Conservation (phyloP, 2,888 invertebrate species). For the Epistrophe eligans region DNA sequence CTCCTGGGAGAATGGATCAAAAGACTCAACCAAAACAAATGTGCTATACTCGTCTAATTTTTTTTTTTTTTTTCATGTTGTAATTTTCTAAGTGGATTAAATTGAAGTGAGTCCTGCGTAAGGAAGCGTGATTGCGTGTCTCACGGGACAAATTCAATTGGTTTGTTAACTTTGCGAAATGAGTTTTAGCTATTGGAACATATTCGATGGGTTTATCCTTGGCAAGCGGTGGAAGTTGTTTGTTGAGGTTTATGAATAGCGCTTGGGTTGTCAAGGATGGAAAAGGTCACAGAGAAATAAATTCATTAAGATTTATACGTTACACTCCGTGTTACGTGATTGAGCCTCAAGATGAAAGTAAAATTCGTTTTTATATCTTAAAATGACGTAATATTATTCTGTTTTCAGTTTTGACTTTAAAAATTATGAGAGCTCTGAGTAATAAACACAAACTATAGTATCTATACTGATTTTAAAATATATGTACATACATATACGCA, state of each 20-base stretch:
- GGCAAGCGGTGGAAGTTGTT: conserved; percentile 31
- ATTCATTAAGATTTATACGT: not conserved
- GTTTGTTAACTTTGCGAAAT: conserved; percentile 74
- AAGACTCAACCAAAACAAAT: conserved; percentile 42
- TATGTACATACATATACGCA: too few relatives aligned
- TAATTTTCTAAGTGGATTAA: conserved; percentile 76
- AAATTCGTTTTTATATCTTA: not conserved
- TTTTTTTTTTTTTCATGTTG: conserved; percentile 47
- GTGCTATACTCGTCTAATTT: conserved; percentile 36
- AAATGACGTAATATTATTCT: not conserved
- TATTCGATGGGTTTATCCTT: conserved; percentile 16
- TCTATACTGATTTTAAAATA: too few relatives aligned
- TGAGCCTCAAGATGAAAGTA: not conserved
- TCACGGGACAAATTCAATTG: conserved; percentile 74
- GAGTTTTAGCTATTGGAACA: conserved; percentile 50
- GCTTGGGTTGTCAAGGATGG: not conserved
- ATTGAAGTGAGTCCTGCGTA: conserved; percentile 71
- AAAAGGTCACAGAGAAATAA: not conserved
- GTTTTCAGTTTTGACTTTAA: too few relatives aligned
- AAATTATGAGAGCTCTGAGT: too few relatives aligned
- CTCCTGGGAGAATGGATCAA: conserved; percentile 56
- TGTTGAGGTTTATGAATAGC: conserved; percentile 54
- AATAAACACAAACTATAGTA: too few relatives aligned
- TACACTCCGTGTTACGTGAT: not conserved
- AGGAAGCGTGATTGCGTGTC: conserved; percentile 68